Conservation (phyloP, 2,797 vertebrate genomes). For the Crenuchus spilurus region DNA sequence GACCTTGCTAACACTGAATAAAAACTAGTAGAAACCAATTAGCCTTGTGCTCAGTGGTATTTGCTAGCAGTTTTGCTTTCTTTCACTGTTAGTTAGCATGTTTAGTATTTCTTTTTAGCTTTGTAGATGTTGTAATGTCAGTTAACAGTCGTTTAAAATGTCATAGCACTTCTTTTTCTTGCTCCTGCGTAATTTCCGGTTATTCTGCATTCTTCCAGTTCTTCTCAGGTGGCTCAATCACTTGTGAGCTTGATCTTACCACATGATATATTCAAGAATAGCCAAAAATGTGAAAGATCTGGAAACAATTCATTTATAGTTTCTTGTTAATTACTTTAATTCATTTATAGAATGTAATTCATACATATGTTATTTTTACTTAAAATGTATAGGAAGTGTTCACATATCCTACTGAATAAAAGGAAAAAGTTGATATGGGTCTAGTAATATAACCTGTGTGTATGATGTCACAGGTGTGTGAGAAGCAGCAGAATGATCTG, state of each 20-base stretch:
- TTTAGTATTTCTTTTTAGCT: background rate
- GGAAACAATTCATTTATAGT: no score
- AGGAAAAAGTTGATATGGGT: background rate
- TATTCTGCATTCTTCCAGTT: constrained; percentile 39
- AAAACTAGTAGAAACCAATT: background rate
- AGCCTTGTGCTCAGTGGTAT: no score
- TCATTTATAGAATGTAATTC: no score
- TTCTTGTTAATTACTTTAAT: no score
- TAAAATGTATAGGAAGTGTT: no score
- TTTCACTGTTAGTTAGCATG: background rate
- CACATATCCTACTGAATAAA: background rate
- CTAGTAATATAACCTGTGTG: constrained; percentile 1
- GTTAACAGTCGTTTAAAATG: background rate
- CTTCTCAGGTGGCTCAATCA: constrained; percentile 9
- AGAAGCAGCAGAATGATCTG: constrained; percentile 85
- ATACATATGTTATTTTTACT: no score
- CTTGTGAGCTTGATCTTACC: background rate
- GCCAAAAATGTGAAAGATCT: background rate
- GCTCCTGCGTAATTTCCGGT: constrained; percentile 13
- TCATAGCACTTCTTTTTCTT: constrained; percentile 6
- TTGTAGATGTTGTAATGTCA: background rate
- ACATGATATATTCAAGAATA: background rate
- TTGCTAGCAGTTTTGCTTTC: no score
- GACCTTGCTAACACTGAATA: background rate
- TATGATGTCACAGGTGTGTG: constrained; percentile 78